phyloP scores from a whole-genome alignment of 2,797 vertebrate species.

The Anisognathus igniventris region DNA sequence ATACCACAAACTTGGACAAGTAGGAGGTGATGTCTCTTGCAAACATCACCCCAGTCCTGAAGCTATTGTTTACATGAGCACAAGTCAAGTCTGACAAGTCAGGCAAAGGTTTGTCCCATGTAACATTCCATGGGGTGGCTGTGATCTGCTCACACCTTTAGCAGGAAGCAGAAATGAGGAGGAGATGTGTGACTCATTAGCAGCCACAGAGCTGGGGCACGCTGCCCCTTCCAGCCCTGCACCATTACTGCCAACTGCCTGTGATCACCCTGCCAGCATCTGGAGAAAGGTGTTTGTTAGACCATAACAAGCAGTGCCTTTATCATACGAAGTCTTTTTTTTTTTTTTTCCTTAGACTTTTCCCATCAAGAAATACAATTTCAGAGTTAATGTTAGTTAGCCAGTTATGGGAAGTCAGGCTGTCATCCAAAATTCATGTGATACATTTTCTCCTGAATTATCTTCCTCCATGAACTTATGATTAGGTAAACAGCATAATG shows the following conservation, averaged over 20 bases:
- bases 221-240: not conserved
- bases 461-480: conserved; percentile 33
- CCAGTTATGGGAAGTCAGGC: conserved; percentile 31
- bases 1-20: not conserved
- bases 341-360: conserved; percentile 12
- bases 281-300: conserved; percentile 43
- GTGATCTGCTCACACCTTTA: conserved; percentile 36
- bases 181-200: conserved; percentile 7
- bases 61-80: not conserved
- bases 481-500: conserved; percentile 65
- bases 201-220: not conserved
- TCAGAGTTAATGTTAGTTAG: conserved; percentile 42
- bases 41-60: not conserved
- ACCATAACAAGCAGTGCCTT: conserved; percentile 8
- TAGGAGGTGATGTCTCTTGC: not conserved
- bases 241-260: conserved; percentile 12
- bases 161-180: conserved; percentile 27
- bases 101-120: not conserved
- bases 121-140: not conserved
- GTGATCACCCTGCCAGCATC: conserved; percentile 33
- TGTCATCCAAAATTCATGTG: conserved; percentile 60
- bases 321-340: not conserved
- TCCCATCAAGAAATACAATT: conserved; percentile 56
- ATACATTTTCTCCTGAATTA: conserved; percentile 48
- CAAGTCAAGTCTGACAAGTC: not conserved